phyloP scores from a whole-genome alignment of 2,888 invertebrate genomes.

The Tiliacea aurago region DNA sequence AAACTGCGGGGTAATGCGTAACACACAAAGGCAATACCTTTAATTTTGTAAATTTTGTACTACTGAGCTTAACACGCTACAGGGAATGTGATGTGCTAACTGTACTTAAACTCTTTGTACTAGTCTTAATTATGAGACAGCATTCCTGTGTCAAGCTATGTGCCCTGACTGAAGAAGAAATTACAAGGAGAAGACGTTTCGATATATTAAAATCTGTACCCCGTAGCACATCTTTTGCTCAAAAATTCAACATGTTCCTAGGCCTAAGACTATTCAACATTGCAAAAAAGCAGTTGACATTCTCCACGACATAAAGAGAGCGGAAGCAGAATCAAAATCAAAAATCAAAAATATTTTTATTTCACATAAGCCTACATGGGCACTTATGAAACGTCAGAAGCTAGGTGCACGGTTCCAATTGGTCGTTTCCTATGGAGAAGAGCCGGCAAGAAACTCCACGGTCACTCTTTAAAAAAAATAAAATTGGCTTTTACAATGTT shows the following conservation, averaged over 20 bases:
- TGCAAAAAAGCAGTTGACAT: neutral
- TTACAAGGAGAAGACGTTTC: conserved; percentile 3
- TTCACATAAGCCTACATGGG: too few relatives aligned
- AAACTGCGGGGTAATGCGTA: neutral
- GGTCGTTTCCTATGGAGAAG: too few relatives aligned
- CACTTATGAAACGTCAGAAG: too few relatives aligned
- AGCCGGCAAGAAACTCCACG: too few relatives aligned
- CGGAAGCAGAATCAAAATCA: too few relatives aligned
- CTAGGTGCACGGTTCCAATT: too few relatives aligned
- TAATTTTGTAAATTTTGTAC: neutral
- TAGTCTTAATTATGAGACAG: neutral
- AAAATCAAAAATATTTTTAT: too few relatives aligned
- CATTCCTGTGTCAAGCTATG: neutral
- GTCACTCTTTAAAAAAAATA: too few relatives aligned
- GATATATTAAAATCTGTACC: neutral
- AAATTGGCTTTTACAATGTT: too few relatives aligned
- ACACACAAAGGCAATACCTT: neutral
- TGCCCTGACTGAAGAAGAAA: neutral
- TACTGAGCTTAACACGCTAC: too few relatives aligned
- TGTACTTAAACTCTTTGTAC: neutral
- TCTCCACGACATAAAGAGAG: neutral
- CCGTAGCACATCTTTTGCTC: neutral
- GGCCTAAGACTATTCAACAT: neutral
- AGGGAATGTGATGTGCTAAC: neutral
- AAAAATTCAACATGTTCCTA: neutral